Base-by-base conservation (phyloP, 2,888 invertebrate genomes). In the Chloroclystis v-ata region DNA sequence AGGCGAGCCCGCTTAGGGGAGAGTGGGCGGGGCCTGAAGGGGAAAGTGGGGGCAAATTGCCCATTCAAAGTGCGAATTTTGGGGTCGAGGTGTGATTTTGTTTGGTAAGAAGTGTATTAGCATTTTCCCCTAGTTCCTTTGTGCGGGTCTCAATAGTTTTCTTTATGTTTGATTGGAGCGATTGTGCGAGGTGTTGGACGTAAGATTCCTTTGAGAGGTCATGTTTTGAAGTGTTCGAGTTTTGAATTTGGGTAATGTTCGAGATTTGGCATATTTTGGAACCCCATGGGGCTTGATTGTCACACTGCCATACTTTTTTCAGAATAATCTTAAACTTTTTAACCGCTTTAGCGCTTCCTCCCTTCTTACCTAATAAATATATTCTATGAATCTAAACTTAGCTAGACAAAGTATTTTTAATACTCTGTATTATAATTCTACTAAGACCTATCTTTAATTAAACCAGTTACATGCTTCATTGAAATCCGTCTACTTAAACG, bases 21-120 rank as follows among this genome's bases (percentile, higher is more conserved):
- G 60, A 64, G 54, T 57, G 61, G 76, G 75, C 74, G 77, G 75
- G 63, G 78, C 73, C 60, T 74, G 72, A 73, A 75, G 78, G 75
- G 45, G 52, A 48, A 35, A 52, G 56, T 45, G 47, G 82, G 81
- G 75, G 75, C 64, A 77, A 78, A 81, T 82, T 81, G 77, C 83
- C 85, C 88, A 89, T 89, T 89, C 76, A 79, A 81, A 82, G 84
- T 83, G 84, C 82, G 82, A 84, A 83, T 77, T 84, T 84, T 79
- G 83, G 84, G 82, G 82, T 79, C 79, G 81, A 80, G 81, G 78
- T 80, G 82, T 82, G 85, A 84, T 84, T 85, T 83, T 78, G 82
- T 83, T 84, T 80, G 79, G 76, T 75, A 72, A 78, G 78, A 77
- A 80, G 79, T 79, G 66, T 76, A 84, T 85, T 85, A 84, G 81